Conservation (phyloP, 2,797 vertebrate species). For the Crenichthys baileyi region DNA sequence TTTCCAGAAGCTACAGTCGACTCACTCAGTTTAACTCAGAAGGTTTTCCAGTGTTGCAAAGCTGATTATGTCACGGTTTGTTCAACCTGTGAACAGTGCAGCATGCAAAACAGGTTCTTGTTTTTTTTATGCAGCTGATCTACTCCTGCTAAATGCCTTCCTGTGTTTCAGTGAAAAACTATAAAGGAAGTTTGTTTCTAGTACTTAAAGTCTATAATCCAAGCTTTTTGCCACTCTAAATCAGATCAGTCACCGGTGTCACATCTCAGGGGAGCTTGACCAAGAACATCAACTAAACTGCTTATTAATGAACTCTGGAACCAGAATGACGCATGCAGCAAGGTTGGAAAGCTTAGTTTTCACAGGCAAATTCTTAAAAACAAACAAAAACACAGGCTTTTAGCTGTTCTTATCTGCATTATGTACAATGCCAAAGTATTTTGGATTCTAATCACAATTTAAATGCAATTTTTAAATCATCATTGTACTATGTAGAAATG, state of each 20-base stretch:
- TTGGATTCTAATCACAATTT: background rate
- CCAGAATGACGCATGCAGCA: slow-evolving; percentile 45
- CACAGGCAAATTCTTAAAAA: slow-evolving; percentile 16
- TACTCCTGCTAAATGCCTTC: slow-evolving; percentile 45
- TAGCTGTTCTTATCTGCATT: background rate
- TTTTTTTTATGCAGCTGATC: slow-evolving; percentile 25
- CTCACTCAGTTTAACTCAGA: slow-evolving; percentile 13
- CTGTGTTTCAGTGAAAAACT: slow-evolving; percentile 38
- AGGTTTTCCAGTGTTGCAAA: slow-evolving; percentile 35
- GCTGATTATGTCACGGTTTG: slow-evolving; percentile 30
- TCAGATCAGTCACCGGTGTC: slow-evolving; percentile 61
- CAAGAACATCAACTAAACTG: slow-evolving; percentile 52
- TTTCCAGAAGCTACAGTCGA: slow-evolving; percentile 40
- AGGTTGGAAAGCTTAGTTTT: slow-evolving; percentile 20
- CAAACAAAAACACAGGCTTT: slow-evolving; percentile 23
- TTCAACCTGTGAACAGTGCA: slow-evolving; percentile 7
- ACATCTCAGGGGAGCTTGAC: slow-evolving; percentile 23
- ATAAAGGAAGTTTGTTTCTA: slow-evolving; percentile 27
- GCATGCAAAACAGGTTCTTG: slow-evolving; percentile 17
- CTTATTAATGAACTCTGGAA: slow-evolving; percentile 54
- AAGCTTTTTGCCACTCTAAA: slow-evolving; percentile 4
- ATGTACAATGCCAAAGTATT: too few relatives aligned
- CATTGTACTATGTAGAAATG: background rate
- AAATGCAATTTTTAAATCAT: background rate
- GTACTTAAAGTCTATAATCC: slow-evolving; percentile 55